Percentiles rank a stretch among this genome's conserved stretches.
phyloP scores from a whole-genome alignment of 2,113 vertebrate genomes.

The Scatophagus argus region DNA sequence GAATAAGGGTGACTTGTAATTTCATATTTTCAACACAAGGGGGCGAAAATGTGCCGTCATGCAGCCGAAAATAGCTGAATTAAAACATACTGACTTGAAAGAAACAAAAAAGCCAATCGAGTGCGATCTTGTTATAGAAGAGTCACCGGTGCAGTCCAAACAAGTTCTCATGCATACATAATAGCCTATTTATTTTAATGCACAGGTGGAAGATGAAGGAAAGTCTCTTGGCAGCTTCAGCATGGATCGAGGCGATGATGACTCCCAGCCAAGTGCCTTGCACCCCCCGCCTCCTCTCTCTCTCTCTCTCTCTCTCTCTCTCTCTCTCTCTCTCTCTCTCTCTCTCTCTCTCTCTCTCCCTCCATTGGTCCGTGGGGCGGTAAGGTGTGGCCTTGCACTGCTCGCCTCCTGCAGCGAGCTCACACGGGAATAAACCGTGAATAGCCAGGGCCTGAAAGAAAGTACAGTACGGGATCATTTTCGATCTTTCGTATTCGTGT shows the following conservation, averaged over 20 bases:
- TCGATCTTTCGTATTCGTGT: neutral
- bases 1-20: conserved; percentile 17
- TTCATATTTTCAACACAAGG: conserved; percentile 30
- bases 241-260: neutral
- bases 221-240: neutral
- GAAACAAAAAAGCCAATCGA: neutral
- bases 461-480: neutral
- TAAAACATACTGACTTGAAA: neutral
- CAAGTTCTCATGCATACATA: neutral
- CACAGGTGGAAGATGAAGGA: conserved; percentile 7
- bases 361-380: conserved; percentile 49
- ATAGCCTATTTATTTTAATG: no score
- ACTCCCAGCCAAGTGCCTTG: neutral
- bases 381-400: conserved; percentile 61
- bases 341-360: neutral
- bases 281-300: no score
- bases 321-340: no score
- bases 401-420: conserved; percentile 23
- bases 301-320: no score
- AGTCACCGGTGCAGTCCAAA: neutral
- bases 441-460: conserved; percentile 16
- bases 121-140: neutral
- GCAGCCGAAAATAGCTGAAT: rapidly evolving
- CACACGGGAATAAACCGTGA: conserved; percentile 20
- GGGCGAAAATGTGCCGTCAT: conserved; percentile 17